Percentiles rank a stretch among this genome's conserved stretches.
Evolutionary conservation across 2,113 vertebrate species (phyloP).

Genomic region (Gopherus evgoodei): DNA sequence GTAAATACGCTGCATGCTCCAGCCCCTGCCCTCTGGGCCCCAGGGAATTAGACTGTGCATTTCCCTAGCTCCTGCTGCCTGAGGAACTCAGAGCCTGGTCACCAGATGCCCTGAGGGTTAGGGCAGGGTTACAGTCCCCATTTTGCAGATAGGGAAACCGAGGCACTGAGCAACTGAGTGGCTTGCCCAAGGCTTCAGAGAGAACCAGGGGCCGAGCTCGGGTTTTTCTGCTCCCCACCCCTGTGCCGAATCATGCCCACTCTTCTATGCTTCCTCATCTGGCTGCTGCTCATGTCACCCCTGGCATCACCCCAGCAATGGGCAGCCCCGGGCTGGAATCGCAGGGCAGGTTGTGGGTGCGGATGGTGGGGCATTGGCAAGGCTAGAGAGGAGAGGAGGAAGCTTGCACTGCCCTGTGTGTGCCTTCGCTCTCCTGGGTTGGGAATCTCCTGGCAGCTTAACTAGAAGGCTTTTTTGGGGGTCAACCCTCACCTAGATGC

Average conservation of each 20-base stretch:
- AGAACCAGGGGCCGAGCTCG: neutral
- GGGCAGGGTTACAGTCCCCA: neutral
- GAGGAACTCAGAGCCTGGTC: neutral
- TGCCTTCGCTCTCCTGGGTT: neutral
- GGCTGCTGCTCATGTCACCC: neutral
- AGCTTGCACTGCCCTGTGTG: too few species aligned
- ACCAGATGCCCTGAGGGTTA: neutral
- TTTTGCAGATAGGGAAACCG: neutral
- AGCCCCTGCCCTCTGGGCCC: neutral
- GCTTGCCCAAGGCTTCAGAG: neutral
- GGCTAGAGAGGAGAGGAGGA: too few species aligned
- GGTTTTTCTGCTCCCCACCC: neutral
- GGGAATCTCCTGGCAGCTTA: too few species aligned
- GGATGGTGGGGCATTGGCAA: too few species aligned
- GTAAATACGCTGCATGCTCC: neutral
- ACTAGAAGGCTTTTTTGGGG: too few species aligned
- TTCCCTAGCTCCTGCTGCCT: neutral
- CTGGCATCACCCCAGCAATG: too few species aligned
- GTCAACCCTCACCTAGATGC: too few species aligned
- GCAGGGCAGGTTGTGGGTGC: neutral
- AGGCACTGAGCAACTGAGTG: neutral
- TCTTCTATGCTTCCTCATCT: neutral
- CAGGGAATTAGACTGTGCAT: neutral
- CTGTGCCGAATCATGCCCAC: neutral
- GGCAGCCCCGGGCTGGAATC: too few species aligned